Base-by-base conservation (phyloP, 2,888 invertebrate genomes). In the Synergus japonicus region DNA sequence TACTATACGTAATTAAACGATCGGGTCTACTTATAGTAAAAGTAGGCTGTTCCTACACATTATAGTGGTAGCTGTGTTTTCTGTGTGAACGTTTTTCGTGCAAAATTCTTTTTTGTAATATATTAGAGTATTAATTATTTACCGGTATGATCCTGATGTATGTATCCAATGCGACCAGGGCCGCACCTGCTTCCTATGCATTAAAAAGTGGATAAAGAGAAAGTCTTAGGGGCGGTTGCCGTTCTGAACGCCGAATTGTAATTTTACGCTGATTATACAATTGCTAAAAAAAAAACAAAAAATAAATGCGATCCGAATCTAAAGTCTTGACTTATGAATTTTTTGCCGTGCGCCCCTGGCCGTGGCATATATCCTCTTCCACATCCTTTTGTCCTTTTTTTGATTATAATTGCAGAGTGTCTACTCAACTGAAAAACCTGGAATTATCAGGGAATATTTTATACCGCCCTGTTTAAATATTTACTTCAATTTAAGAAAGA, bases 181-280 rank as follows among this genome's bases (percentile, higher is more conserved):
- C 89, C 86, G 89, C 89, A 89, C 84, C 89, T 88, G 90, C 89
- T 86, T 88, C 88, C 88, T 88, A 88, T 85, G 80, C 80, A 83
- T 83, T 81, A 82, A 83, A 80, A 82, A 82, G 83, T 78, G 78
- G 81, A 83, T 82, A 84, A 79, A 77, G 79, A 81, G 82, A 81
- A 79, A 84, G 80, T 78, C 83, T 82, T 82, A 86, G 89, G 88
- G 87, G 87, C 88, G 90, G 90, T 88, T 91, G 89, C 87, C 87
- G 90, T 89, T 90, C 90, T 89, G 89, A 89, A 88, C 89, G 90
- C 89, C 83, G 29, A 89, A 91, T 89, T 91, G 90, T 92, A 91
- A 90, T 89, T 90, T 91, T 91, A 92, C 89, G 90, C 89, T 89
- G 90, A 92, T 92, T 92, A 92, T 91, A 91, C 90, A 88, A 92